Evolutionary conservation across 2,888 invertebrate species (phyloP), one percentile per base, ranked within the genome.

Genomic region (Pollenia amentaria): DNA sequence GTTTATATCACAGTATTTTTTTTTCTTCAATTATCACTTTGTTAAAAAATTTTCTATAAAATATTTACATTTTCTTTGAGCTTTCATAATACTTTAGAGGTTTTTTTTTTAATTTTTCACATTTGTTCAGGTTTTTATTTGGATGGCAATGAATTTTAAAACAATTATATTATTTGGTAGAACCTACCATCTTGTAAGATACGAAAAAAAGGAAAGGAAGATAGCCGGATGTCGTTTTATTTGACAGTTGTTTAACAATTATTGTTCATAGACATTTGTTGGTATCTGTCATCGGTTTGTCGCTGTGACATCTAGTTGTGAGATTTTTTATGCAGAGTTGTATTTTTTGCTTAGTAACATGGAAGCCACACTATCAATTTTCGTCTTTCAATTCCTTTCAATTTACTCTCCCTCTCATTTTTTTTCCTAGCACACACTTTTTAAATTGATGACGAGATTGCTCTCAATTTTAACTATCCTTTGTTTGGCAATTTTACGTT

Each of bases 151-250:
- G 89, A 89, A 89, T 92, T 92, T 89, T 70, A 75, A 55, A 82
- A 85, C n/a, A 79, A 76, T 85, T 87, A 89, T 85, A 89, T 65
- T 42, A 40, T 87, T 80, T 88, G 80, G 85, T 69, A 89, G 85
- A 88, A 92, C 93, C 93, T 92, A 94, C 93, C 93, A 94, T 94
- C 91, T 93, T 93, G 92, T 90, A 91, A 91, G 92, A 91, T 91
- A 91, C 91, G 90, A 90, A 90, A 90, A 92, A 92, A 90, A 92
- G 91, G 91, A 91, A 91, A 91, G 91, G 89, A 91, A 90, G 90
- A 90, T 88, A 89, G 81, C 89, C 89, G 89, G 90, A 89, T 90
- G 90, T 90, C 89, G 89, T 76, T 48, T 40, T 77, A 81, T 85
- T 89, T 90, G 89, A 88, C 88, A 89, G 65, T 79, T 87, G 80